Conservation (phyloP, 2,113 vertebrate species). For the Tupaia tana region DNA sequence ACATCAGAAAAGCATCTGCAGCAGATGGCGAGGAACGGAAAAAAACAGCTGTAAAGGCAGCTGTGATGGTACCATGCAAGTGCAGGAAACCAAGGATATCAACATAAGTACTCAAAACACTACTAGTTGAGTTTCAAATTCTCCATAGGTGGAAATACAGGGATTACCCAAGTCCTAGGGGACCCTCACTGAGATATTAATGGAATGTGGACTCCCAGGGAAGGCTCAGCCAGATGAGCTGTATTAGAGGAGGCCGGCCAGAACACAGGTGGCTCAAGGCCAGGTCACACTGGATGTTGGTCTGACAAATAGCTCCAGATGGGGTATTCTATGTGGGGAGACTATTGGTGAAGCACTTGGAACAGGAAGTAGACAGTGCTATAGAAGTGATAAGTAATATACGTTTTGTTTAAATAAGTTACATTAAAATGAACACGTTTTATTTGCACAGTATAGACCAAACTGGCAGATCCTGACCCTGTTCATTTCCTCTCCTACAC, state of each 20-base stretch:
- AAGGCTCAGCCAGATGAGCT: too few species aligned
- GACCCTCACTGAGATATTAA: neutral
- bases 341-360: neutral
- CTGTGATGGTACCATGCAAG: neutral
- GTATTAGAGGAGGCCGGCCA: neutral
- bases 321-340: neutral
- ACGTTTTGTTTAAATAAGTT: neutral
- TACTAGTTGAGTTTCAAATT: neutral
- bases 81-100: too few species aligned
- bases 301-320: neutral
- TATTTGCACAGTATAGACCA: neutral
- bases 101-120: neutral
- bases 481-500: neutral
- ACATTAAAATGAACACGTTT: neutral
- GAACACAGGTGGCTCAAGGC: neutral
- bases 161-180: neutral
- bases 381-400: neutral
- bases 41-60: neutral
- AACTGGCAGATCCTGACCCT: neutral
- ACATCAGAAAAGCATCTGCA: neutral
- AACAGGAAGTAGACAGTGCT: neutral
- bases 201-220: neutral
- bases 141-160: neutral
- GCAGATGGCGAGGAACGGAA: neutral
- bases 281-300: neutral